Evolutionary conservation across 1,140 invertebrate species (phyloP).

Genomic region (Rhysida immarginata): DNA sequence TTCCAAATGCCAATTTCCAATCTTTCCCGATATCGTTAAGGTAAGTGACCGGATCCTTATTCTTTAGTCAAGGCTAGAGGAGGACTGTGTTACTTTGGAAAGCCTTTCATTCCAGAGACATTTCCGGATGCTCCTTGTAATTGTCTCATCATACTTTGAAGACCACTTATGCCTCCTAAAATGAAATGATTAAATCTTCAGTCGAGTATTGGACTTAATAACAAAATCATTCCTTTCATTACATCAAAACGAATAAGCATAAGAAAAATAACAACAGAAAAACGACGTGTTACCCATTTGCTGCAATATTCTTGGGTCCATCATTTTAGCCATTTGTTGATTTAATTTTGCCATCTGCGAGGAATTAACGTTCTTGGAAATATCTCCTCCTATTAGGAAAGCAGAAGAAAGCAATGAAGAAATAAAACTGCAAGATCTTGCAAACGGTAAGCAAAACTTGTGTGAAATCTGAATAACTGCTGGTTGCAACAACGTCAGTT

Average conservation of each 20-base stretch:
- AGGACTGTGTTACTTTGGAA: constrained; percentile 2
- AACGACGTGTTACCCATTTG: constrained; percentile 64
- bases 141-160: constrained; percentile 97
- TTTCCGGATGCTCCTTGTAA: constrained; percentile 66
- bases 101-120: constrained; percentile 32
- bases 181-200: no score
- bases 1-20: no score
- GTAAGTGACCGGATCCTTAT: no score
- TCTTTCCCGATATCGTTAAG: no score
- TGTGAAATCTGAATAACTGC: neutral
- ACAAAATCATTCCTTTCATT: no score
- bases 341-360: constrained; percentile 97
- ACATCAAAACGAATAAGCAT: no score
- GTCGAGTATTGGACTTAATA: no score
- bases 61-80: no score
- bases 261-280: no score
- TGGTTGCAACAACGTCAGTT: neutral
- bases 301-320: constrained; percentile 94
- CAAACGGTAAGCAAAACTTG: neutral
- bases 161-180: constrained; percentile 84
- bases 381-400: constrained; percentile 64
- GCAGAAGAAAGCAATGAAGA: constrained; percentile 2
- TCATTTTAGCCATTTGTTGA: constrained; percentile 99
- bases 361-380: constrained; percentile 97
- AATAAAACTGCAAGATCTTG: neutral